Percentiles rank a stretch among this genome's conserved stretches.
Evolutionary conservation across 1,140 invertebrate species (phyloP).

Genomic region (Tyrophagus putrescentiae): DNA sequence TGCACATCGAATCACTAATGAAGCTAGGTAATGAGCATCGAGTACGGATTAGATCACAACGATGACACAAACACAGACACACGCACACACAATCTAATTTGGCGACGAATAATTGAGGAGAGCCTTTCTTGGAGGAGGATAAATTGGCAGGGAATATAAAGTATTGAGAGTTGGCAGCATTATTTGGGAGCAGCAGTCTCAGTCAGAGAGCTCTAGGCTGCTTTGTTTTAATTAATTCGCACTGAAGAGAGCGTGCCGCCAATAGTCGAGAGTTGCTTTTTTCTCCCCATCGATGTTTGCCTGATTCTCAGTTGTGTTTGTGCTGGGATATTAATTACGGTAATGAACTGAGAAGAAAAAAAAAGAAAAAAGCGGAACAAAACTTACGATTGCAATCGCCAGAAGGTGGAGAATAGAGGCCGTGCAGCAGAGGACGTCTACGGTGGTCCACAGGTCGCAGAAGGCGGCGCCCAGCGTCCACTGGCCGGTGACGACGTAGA

Average conservation of each 20-base stretch:
- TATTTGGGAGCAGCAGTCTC: too few relatives aligned
- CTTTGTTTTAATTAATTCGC: conserved; percentile 9
- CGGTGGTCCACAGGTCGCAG: conserved; percentile 87
- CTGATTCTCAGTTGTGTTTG: background rate
- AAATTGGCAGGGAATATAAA: too few relatives aligned
- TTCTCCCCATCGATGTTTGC: background rate
- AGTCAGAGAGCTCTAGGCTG: background rate
- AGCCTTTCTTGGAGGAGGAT: too few relatives aligned
- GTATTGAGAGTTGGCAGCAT: too few relatives aligned
- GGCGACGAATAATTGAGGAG: conserved; percentile 5
- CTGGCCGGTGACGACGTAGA: conserved; percentile 52
- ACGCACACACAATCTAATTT: conserved; percentile 2
- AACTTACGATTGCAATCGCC: conserved; percentile 55
- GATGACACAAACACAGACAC: background rate
- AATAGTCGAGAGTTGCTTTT: background rate
- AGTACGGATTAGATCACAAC: background rate
- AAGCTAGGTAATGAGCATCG: conserved; percentile 6
- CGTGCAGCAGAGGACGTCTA: conserved; percentile 81
- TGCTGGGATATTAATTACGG: background rate
- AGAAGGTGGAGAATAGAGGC: conserved; percentile 74
- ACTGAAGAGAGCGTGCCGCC: background rate
- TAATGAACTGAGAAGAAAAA: background rate
- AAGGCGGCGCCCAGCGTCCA: conserved; percentile 70
- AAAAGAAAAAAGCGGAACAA: background rate
- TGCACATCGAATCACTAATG: conserved; percentile 4